Percentiles rank a stretch among this genome's conserved stretches.
Evolutionary conservation across 37 sponge, comb jelly and placozoan species (phyloP).

Genomic region (Halisarca cf. caerulea): DNA sequence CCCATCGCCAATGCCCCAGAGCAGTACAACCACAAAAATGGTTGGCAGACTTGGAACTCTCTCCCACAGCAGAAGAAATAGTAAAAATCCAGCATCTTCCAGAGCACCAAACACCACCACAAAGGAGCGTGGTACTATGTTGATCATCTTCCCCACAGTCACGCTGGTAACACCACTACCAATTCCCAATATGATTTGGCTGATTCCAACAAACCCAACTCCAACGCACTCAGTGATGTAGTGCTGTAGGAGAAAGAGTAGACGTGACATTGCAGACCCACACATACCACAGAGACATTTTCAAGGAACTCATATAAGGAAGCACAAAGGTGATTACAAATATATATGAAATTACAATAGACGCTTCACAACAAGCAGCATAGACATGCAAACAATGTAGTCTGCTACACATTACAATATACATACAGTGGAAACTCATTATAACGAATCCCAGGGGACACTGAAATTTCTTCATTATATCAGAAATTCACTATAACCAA

Average conservation of each 20-base stretch:
- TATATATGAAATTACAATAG: neutral
- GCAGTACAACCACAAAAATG: neutral
- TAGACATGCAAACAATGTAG: neutral
- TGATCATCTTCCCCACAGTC: conserved; percentile 19
- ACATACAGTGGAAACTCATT: too few relatives aligned
- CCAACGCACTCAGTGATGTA: conserved; percentile 47
- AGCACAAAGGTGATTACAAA: too few relatives aligned
- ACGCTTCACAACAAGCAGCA: too few relatives aligned
- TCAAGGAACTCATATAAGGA: too few relatives aligned
- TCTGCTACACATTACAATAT: too few relatives aligned
- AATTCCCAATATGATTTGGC: conserved; percentile 29
- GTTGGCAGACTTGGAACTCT: conserved; percentile 29
- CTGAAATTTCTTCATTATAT: too few relatives aligned
- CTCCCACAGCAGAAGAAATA: conserved; percentile 56
- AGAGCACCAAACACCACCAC: neutral
- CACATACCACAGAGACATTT: neutral
- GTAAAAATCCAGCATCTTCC: neutral
- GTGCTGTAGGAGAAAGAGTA: neutral
- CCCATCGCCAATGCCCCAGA: neutral
- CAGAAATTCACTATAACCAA: too few relatives aligned
- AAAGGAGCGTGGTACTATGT: conserved; percentile 29
- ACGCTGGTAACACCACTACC: conserved; percentile 35
- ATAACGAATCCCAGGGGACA: too few relatives aligned
- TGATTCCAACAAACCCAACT: conserved; percentile 51
- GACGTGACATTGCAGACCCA: neutral